phyloP scores from a whole-genome alignment of 1,140 invertebrate species.

The Drosophila nebulosa region DNA sequence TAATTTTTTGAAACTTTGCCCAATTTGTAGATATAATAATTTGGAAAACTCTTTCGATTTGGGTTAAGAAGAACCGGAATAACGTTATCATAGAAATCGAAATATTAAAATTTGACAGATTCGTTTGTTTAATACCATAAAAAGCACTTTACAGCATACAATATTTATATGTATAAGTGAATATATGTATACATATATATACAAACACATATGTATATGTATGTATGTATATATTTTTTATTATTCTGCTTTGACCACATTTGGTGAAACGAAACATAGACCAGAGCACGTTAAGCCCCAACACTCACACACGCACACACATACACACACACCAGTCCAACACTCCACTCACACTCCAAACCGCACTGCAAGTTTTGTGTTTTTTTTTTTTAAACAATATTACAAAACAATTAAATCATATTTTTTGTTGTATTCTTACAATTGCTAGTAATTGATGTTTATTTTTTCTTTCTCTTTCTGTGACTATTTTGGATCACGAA shows the following conservation, averaged over 20 bases:
- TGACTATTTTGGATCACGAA: conserved; percentile 36
- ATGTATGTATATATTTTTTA: conserved; percentile 41
- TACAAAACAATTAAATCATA: conserved; percentile 32
- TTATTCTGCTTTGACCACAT: conserved; percentile 72
- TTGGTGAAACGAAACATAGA: conserved; percentile 53
- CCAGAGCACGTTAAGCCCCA: conserved; percentile 46
- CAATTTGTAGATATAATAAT: conserved; percentile 45
- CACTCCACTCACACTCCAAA: conserved; percentile 29
- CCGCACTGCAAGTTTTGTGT: conserved; percentile 50
- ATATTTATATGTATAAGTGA: conserved; percentile 6
- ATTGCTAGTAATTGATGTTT: conserved; percentile 27
- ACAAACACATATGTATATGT: conserved; percentile 11
- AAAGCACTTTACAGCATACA: conserved; percentile 64
- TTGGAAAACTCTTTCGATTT: conserved; percentile 24
- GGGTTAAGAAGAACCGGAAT: background rate
- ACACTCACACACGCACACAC: conserved; percentile 40
- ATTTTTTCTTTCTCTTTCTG: background rate
- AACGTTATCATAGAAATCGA: conserved; percentile 15
- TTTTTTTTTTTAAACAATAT: background rate
- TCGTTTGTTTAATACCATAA: conserved; percentile 58
- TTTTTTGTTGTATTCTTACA: conserved; percentile 47
- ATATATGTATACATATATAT: conserved; percentile 7
- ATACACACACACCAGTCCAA: conserved; percentile 5
- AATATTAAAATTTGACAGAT: conserved; percentile 33
- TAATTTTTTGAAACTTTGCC: conserved; percentile 43